Evolutionary conservation across 2,113 vertebrate species (phyloP).

Genomic region (Psettodes erumei): DNA sequence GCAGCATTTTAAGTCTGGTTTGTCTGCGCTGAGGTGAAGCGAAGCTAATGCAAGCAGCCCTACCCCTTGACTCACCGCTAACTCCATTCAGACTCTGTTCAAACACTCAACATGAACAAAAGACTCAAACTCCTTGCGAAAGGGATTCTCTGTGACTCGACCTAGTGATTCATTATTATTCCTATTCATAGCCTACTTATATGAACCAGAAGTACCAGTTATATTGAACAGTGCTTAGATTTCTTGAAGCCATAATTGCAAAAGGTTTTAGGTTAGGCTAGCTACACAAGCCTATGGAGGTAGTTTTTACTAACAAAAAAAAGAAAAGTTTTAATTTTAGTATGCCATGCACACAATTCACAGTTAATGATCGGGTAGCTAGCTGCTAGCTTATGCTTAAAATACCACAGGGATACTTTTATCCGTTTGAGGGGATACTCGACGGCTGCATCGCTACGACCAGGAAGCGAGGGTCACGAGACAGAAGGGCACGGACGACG

Average conservation of each 20-base stretch:
- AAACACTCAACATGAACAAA: constrained; percentile 41
- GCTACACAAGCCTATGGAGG: too few relatives aligned
- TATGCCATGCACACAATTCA: not conserved
- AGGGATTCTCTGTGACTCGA: constrained; percentile 18
- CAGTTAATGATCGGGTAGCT: not conserved
- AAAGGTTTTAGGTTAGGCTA: not conserved
- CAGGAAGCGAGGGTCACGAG: not conserved
- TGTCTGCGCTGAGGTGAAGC: constrained; percentile 45
- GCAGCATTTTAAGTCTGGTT: constrained; percentile 56
- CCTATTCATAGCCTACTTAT: constrained; percentile 26
- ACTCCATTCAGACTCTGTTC: constrained; percentile 42
- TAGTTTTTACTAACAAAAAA: not conserved
- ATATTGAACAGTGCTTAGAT: not conserved
- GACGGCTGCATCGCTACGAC: not conserved
- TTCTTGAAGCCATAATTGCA: not conserved
- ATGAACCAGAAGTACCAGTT: constrained; percentile 56
- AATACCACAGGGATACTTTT: not conserved
- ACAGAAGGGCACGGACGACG: not conserved
- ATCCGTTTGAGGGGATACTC: not conserved
- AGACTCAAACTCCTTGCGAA: constrained; percentile 43
- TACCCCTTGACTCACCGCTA: constrained; percentile 62
- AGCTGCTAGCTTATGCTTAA: not conserved
- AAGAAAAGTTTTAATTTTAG: not conserved
- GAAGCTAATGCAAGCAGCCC: constrained; percentile 38
- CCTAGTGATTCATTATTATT: constrained; percentile 49